phyloP scores from a whole-genome alignment of 2,113 vertebrate species.

The Penelope pileata region DNA sequence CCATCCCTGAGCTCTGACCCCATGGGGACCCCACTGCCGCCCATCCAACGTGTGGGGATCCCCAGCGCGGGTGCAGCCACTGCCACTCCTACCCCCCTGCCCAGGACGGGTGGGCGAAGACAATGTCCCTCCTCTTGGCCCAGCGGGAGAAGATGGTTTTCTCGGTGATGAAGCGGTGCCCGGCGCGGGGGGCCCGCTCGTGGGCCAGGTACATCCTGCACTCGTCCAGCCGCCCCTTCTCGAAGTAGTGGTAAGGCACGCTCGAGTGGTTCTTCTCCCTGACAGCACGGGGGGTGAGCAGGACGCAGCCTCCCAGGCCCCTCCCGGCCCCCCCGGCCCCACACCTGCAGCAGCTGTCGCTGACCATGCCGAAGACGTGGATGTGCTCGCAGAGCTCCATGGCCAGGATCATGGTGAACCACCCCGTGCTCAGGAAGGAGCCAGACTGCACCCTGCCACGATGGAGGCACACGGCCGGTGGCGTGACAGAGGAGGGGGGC shows the following conservation, averaged over 20 bases:
- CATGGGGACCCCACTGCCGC: not conserved
- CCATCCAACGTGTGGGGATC: not conserved
- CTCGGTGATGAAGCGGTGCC: conserved; percentile 96
- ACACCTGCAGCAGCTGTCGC: conserved; percentile 89
- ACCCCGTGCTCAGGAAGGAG: conserved; percentile 94
- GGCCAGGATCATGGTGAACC: conserved; percentile 94
- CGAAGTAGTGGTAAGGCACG: conserved; percentile 95
- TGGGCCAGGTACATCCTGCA: conserved; percentile 90
- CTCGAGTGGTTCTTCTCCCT: conserved; percentile 77
- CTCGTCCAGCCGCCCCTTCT: conserved; percentile 83
- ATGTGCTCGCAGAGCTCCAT: conserved; percentile 90
- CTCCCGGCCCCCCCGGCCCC: rapidly evolving
- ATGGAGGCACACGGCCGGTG: not conserved
- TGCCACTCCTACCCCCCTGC: not conserved
- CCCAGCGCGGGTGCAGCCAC: not conserved
- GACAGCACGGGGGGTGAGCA: not conserved
- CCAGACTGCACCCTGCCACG: conserved; percentile 87
- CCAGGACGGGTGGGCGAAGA: conserved; percentile 88
- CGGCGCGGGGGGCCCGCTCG: conserved; percentile 79
- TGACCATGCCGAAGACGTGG: conserved; percentile 91
- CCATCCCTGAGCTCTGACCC: rapidly evolving
- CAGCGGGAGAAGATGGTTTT: conserved; percentile 92
- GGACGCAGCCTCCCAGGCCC: rapidly evolving
- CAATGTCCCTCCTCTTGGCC: conserved; percentile 83
- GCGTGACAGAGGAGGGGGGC: rapidly evolving